Evolutionary conservation across 2,888 invertebrate genomes (phyloP), one percentile per base, ranked within the genome.

Genomic region (Proisotoma minuta): DNA sequence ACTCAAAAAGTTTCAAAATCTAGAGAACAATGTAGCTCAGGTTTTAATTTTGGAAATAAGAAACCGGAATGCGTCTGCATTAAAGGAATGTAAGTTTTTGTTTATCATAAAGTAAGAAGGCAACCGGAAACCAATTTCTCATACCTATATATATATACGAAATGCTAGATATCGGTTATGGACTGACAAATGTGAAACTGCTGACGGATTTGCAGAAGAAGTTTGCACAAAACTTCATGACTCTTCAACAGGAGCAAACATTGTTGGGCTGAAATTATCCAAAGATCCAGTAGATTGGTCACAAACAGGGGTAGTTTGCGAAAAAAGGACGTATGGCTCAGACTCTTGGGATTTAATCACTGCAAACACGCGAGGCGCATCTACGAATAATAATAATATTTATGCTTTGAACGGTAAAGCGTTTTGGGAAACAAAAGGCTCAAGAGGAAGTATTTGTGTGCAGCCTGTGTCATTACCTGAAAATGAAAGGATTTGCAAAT

Each of bases 81-180:
- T 28, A 64, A 62, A 49, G 71, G 71, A 56, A 62, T 69, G 69
- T 71, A 64, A 69, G 71, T 39, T 18, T 12, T 34, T 8, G 34
- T 34, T 34, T 34, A 34, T 10, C 15, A 8, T 34, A 34, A 10
- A 34, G 15, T 8, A 34, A 15, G 34, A 15, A 34, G 15, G 34
- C 10, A 34, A 22, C 22, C 12, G 20, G 23, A 50, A 24, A 15
- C n/a, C 12, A 53, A 15, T 40, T 53, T 28, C 8, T 48, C 23
- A 29, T 52, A 26, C 12, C 23, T 51, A n/a, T 34, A 39, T 49
- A 34, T 34, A n/a, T n/a, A n/a, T n/a, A n/a, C n/a, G n/a, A n/a
- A n/a, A n/a, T n/a, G n/a, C n/a, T 58, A 72, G 72, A 24, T 72
- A 72, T 51, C 68, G 66, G 20, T 58, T 68, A 29, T 61, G 61